Conservation (phyloP, 2,113 vertebrate genomes). For the Chloropsis cyanopogon region DNA sequence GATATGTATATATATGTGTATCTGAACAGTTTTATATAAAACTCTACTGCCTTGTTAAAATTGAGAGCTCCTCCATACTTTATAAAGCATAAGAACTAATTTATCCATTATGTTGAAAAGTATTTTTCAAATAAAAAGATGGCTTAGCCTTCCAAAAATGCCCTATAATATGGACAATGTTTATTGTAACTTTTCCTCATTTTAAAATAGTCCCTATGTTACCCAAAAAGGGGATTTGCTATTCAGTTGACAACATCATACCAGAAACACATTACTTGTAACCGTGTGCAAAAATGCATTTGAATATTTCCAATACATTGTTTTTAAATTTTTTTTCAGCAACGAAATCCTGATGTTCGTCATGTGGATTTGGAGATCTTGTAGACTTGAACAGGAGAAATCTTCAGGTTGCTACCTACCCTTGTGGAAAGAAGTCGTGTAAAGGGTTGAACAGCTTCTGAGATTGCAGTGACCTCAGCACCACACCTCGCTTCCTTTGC, state of each 20-base stretch:
- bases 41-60: neutral
- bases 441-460: neutral
- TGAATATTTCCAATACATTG: neutral
- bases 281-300: neutral
- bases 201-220: neutral
- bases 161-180: neutral
- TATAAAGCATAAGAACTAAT: neutral
- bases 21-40: neutral
- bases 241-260: neutral
- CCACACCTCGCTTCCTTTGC: neutral
- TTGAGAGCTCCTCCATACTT: neutral
- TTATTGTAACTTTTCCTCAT: neutral
- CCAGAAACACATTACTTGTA: neutral
- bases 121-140: neutral
- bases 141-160: neutral
- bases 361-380: constrained; percentile 98
- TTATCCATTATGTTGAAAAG: neutral
- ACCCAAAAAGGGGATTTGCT: neutral
- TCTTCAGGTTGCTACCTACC: neutral
- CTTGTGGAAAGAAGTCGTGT: neutral
- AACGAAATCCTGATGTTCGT: constrained; percentile 95
- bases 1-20: neutral
- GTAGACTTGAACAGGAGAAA: constrained; percentile 65
- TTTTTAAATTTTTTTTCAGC: constrained; percentile 74
- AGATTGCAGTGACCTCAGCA: neutral